Evolutionary conservation across 2,113 vertebrate species (phyloP).

Genomic region (Oryzias curvinotus): DNA sequence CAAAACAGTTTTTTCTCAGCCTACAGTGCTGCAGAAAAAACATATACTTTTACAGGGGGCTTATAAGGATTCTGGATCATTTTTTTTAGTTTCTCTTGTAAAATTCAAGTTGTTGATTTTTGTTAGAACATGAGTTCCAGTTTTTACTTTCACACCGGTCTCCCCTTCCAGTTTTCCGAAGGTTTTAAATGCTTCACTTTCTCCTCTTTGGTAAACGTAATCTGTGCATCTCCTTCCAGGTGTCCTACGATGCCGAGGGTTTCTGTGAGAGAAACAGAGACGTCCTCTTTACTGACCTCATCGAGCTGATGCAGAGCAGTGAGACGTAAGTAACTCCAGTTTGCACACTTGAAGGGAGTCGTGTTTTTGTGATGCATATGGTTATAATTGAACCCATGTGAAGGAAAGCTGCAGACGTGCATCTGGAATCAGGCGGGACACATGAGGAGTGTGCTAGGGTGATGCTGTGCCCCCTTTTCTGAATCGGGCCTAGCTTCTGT

Average conservation of each 20-base stretch:
- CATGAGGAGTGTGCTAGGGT: conserved; percentile 41
- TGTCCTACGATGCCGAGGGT: conserved; percentile 96
- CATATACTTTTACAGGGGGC: conserved; percentile 33
- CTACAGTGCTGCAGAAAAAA: conserved; percentile 32
- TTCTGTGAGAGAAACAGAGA: conserved; percentile 98
- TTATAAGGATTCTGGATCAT: conserved; percentile 34
- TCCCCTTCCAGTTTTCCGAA: conserved; percentile 22
- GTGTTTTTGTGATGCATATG: conserved; percentile 34
- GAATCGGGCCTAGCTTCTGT: conserved; percentile 30
- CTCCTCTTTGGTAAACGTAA: conserved; percentile 4
- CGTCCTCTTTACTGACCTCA: conserved; percentile 95
- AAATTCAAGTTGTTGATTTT: conserved; percentile 26
- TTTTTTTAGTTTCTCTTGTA: conserved; percentile 28
- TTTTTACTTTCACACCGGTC: conserved; percentile 28
- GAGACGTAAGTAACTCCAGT: conserved; percentile 85
- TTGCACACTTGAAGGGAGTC: conserved; percentile 19
- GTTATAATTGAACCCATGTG: conserved; percentile 45
- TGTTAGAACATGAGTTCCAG: conserved; percentile 7
- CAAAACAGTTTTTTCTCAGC: conserved; percentile 42
- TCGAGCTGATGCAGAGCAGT: conserved; percentile 99
- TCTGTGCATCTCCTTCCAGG: conserved; percentile 75
- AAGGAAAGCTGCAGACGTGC: conserved; percentile 38
- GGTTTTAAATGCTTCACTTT: conserved; percentile 17
- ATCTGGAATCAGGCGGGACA: conserved; percentile 43
- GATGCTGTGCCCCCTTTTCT: conserved; percentile 32